Conservation (phyloP, 2,888 invertebrate genomes). For the Linnaemya tessellans region DNA sequence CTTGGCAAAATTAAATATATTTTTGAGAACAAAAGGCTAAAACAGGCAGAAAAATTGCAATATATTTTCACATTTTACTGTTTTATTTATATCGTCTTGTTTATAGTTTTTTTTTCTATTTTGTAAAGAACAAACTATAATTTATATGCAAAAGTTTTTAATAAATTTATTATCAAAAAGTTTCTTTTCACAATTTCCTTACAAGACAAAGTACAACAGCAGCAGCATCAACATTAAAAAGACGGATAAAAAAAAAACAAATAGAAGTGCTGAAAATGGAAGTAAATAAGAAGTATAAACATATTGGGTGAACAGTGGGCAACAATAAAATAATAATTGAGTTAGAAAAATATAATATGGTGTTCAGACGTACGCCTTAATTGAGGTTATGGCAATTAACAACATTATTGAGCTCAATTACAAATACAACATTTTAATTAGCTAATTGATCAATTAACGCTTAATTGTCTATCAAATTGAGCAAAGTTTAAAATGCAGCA, state of each 20-base stretch:
- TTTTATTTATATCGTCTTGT: slow-evolving; percentile 38
- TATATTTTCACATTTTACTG: not conserved
- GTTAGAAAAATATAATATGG: too few species aligned
- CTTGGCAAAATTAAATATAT: slow-evolving; percentile 11
- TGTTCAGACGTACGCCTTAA: too few species aligned
- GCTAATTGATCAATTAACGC: too few species aligned
- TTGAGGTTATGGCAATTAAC: too few species aligned
- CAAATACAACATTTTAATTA: too few species aligned
- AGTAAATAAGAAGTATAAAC: slow-evolving; percentile 30
- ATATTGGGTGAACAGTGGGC: slow-evolving; percentile 37
- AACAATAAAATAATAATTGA: not conserved
- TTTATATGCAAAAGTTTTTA: slow-evolving; percentile 79
- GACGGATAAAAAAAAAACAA: slow-evolving; percentile 18
- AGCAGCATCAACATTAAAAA: not conserved
- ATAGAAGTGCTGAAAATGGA: slow-evolving; percentile 37
- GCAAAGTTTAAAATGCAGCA: too few species aligned
- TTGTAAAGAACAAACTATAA: slow-evolving; percentile 74
- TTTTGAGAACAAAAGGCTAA: not conserved
- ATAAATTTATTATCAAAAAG: slow-evolving; percentile 80
- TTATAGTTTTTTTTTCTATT: slow-evolving; percentile 10
- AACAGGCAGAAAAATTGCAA: not conserved
- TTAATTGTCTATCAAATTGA: too few species aligned
- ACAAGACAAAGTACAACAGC: slow-evolving; percentile 53
- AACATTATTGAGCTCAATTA: too few species aligned
- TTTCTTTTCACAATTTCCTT: slow-evolving; percentile 73